These are phyloP conservation scores for Rhopalosiphum padi DNA, from an alignment of 1,140 invertebrate species.

Conservation along the genomic window DNA sequence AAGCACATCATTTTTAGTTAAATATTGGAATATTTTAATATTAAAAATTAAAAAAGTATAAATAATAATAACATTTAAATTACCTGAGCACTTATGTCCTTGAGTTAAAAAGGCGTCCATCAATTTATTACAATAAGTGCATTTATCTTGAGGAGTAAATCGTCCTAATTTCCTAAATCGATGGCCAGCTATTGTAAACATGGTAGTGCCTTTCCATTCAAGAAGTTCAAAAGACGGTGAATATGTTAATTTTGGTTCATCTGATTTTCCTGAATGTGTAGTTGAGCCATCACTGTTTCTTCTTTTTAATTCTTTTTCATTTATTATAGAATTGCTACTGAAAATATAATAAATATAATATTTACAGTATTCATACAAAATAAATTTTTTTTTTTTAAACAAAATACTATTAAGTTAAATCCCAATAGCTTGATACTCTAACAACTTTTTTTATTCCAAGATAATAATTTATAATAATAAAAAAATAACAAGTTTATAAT, in stretches of 20 bases:
- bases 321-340: not conserved
- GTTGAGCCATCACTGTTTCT: conserved; percentile 77
- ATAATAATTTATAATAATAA: not conserved
- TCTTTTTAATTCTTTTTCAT: conserved; percentile 67
- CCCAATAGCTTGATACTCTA: not conserved
- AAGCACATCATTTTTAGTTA: too few relatives aligned
- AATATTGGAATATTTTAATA: not conserved
- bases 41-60: not conserved
- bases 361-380: not conserved
- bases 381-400: not conserved
- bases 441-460: not conserved
- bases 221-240: conserved; percentile 64
- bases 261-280: conserved; percentile 63
- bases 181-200: conserved; percentile 75
- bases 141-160: conserved; percentile 79
- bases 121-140: conserved; percentile 76
- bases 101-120: conserved; percentile 83
- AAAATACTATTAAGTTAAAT: not conserved
- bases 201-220: conserved; percentile 67
- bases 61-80: conserved; percentile 58
- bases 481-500: not conserved
- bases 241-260: conserved; percentile 57
- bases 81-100: conserved; percentile 78
- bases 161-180: conserved; percentile 75
- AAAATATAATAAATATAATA: not conserved